These are phyloP conservation scores for Ladona fulva DNA, from an alignment of 1,140 invertebrate genomes.

Conservation along the genomic window DNA sequence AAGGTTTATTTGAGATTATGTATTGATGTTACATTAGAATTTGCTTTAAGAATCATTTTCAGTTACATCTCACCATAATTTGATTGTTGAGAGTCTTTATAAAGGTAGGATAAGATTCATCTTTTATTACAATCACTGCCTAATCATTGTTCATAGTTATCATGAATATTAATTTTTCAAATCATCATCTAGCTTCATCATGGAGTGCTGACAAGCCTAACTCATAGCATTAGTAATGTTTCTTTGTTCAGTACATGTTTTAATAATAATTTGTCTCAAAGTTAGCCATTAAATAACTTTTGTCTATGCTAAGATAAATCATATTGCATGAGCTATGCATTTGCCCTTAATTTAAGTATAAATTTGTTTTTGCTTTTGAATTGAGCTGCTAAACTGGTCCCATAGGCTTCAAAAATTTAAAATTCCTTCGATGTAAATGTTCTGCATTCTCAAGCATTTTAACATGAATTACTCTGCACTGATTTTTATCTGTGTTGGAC, in stretches of 20 bases:
- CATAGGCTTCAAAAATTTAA: background rate
- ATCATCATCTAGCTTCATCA: background rate
- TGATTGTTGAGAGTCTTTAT: too few relatives aligned
- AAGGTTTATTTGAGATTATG: too few relatives aligned
- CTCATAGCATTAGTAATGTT: background rate
- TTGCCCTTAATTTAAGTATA: background rate
- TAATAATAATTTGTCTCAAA: background rate
- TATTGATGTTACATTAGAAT: too few relatives aligned
- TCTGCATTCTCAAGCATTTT: background rate
- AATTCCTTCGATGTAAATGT: background rate
- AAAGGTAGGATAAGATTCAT: too few relatives aligned
- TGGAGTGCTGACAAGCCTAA: background rate
- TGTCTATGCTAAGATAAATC: background rate
- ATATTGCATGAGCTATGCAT: background rate
- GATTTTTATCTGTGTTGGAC: background rate
- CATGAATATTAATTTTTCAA: too few relatives aligned
- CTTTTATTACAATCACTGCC: too few relatives aligned
- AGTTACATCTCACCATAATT: too few relatives aligned
- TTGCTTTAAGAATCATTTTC: too few relatives aligned
- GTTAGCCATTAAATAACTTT: background rate
- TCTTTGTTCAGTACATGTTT: background rate
- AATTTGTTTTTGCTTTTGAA: background rate
- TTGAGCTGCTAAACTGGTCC: background rate
- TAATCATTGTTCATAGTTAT: too few relatives aligned
- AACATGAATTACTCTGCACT: background rate